A percentile compares a stretch with the other conserved stretches of the same genome.
These are phyloP conservation scores for Chaenogobius annularis DNA, from an alignment of 2,113 vertebrate species.

Conservation along the genomic window DNA sequence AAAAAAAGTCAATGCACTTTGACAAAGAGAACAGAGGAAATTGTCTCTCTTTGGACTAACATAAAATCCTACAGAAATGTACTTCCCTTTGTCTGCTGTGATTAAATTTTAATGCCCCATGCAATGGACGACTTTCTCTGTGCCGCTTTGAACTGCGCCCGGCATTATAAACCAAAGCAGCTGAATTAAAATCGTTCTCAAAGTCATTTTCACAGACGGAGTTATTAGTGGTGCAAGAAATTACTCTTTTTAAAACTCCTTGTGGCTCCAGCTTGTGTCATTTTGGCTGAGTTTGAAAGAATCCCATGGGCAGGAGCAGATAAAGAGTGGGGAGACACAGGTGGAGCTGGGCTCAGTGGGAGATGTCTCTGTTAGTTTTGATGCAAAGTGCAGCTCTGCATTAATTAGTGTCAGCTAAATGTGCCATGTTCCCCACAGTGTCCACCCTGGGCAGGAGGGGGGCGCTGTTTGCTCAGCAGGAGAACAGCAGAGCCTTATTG, in stretches of 20 bases:
- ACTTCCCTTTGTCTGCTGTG: slow-evolving; percentile 25
- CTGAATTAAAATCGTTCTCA: slow-evolving; percentile 48
- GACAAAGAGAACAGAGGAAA: slow-evolving; percentile 21
- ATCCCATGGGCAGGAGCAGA: background rate
- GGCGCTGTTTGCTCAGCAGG: slow-evolving; percentile 32
- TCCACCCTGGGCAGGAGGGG: slow-evolving; percentile 4
- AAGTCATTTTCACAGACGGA: slow-evolving; percentile 37
- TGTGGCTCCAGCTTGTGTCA: background rate
- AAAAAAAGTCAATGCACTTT: background rate
- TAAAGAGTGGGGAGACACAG: slow-evolving; percentile 16
- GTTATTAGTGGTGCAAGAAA: slow-evolving; percentile 30
- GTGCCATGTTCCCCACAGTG: slow-evolving; percentile 27
- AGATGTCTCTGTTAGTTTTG: background rate
- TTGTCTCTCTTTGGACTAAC: slow-evolving; percentile 25
- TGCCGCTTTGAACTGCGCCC: slow-evolving; percentile 43
- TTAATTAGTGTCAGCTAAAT: slow-evolving; percentile 54
- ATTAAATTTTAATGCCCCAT: slow-evolving; percentile 24
- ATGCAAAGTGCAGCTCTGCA: slow-evolving; percentile 37
- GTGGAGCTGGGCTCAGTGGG: slow-evolving; percentile 27
- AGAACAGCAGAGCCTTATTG: slow-evolving; percentile 17
- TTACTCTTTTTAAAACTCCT: slow-evolving; percentile 11
- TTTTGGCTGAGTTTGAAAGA: slow-evolving; percentile 19
- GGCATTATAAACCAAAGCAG: slow-evolving; percentile 32
- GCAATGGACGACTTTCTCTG: slow-evolving; percentile 15
- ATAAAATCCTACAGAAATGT: slow-evolving; percentile 23